These are phyloP conservation scores for Callitettix versicolor DNA, from an alignment of 1,140 invertebrate species.

Conservation along the genomic window DNA sequence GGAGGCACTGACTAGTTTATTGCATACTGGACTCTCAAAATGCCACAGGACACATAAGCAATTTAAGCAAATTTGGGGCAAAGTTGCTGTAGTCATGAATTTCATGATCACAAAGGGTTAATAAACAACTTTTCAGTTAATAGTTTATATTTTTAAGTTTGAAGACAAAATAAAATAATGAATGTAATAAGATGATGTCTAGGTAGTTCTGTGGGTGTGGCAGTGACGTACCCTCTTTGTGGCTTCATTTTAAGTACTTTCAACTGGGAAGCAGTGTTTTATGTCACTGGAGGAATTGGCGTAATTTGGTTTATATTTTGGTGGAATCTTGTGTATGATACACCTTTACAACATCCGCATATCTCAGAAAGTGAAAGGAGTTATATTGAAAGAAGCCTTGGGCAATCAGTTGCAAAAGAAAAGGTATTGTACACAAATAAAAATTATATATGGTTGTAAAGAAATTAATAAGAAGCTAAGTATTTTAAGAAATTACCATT, in stretches of 20 bases:
- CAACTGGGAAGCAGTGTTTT: conserved; percentile 69
- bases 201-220: conserved; percentile 58
- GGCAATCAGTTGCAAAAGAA: conserved; percentile 34
- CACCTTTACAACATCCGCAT: conserved; percentile 64
- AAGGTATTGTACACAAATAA: conserved; percentile 31
- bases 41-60: no score
- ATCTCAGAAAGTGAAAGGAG: conserved; percentile 57
- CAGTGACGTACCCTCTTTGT: conserved; percentile 55
- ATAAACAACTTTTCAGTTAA: no score
- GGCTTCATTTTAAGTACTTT: conserved; percentile 49
- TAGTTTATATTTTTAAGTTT: no score
- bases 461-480: no score
- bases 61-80: no score
- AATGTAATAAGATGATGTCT: background rate
- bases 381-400: conserved; percentile 47
- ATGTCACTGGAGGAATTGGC: conserved; percentile 50
- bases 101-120: no score
- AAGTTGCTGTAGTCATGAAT: no score
- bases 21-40: no score
- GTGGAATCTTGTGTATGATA: conserved; percentile 61
- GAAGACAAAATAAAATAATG: background rate
- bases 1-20: no score
- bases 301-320: conserved; percentile 70
- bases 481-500: no score
- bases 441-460: no score